Evolutionary conservation across 2,797 vertebrate genomes (phyloP), one percentile per base, ranked within the genome.

Genomic region (Pipistrellus pygmaeus): DNA sequence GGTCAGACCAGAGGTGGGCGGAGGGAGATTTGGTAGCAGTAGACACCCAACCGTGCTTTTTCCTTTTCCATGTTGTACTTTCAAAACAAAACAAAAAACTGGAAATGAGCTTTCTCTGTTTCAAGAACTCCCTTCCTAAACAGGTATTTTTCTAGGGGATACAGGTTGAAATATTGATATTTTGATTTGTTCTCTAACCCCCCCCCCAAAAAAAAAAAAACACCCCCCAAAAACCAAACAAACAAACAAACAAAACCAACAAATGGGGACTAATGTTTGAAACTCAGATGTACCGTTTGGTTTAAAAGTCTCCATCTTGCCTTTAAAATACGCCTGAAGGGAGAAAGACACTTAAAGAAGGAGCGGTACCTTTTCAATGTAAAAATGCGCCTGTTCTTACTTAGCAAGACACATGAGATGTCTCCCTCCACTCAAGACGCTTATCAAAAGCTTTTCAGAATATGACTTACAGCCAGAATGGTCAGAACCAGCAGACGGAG

Each of bases 381-480:
- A 92, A 95, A 94, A 81, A 71, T 76, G 84, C 89, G 68, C 62
- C 81, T 4, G 51, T 95, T 96, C 90, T 93, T 93, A 96, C 90
- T 93, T 93, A 96, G 93, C 83, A 96, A 96, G 97, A 90, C 96
- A 88, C 93, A 86, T 32, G 0, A 0, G 72, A 95, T 90, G 60
- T 60, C 96, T 95, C 78, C 46, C 41, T 53, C 95, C 90, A 90
- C 5, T 93, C 86, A 93, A 84, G 66, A 75, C n/a, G 90, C 72
- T 96, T 96, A 93, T 84, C 95, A 96, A 95, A 93, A 75, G 51
- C 87, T 86, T 73, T 96, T 94, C 95, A 96, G 80, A 94, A 91
- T 95, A 72, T 88, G 91, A 41, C 88, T 96, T 88, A 84, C 87
- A 97, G 64, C 90, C 90, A 86, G 87, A 88, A 87, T 72, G 93